A percentile compares a stretch with the other conserved stretches of the same genome.
phyloP scores from a whole-genome alignment of 2,113 vertebrate genomes.

The Piprites chloris region DNA sequence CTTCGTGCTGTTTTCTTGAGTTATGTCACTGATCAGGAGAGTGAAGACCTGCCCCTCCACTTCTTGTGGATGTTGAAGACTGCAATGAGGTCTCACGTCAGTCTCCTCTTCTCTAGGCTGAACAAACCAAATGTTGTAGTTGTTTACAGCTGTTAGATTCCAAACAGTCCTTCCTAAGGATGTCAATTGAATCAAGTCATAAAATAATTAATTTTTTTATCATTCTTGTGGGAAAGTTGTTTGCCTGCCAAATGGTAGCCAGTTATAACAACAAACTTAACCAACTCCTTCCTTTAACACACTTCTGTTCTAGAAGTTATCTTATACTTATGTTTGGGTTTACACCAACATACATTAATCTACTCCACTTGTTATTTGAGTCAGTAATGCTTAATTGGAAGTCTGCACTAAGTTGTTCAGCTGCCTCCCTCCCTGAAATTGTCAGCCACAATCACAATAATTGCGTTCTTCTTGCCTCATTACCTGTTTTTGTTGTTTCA shows the following conservation, averaged over 20 bases:
- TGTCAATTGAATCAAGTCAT: neutral
- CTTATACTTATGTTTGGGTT: neutral
- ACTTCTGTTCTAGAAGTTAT: neutral
- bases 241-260: neutral
- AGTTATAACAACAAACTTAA: neutral
- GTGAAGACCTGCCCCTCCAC: neutral
- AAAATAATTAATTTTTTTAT: neutral
- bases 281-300: neutral
- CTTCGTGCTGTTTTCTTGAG: neutral
- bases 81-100: neutral
- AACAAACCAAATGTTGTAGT: neutral
- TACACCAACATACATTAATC: neutral
- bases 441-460: neutral
- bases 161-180: neutral
- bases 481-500: conserved; percentile 2
- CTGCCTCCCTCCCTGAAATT: fast-evolving
- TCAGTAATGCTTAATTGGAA: neutral
- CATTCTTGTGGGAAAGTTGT: neutral
- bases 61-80: neutral
- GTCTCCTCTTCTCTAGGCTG: neutral
- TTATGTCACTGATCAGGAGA: fast-evolving
- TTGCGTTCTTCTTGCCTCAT: neutral
- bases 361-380: neutral
- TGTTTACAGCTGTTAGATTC: conserved; percentile 1
- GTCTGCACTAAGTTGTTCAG: neutral